Evolutionary conservation across 2,797 vertebrate species (phyloP).

Genomic region (Sciurus vulgaris): DNA sequence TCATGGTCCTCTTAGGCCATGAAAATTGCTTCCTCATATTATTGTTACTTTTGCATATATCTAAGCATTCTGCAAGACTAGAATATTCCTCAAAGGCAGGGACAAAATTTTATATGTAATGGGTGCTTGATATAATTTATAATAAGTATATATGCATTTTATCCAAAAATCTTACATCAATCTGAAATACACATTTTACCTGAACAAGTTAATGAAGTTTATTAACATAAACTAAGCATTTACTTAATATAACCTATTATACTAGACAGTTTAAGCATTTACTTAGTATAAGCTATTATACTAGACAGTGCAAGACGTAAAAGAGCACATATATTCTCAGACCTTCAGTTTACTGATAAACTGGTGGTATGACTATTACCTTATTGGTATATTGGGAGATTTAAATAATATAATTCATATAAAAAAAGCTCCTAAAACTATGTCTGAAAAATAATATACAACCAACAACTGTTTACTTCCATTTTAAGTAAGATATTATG

Average conservation of each 20-base stretch:
- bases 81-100: background rate
- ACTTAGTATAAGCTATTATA: background rate
- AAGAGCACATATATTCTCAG: slow-evolving; percentile 13
- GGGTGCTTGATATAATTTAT: background rate
- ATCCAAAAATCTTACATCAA: slow-evolving; percentile 27
- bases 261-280: background rate
- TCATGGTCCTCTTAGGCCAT: background rate
- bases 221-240: slow-evolving; percentile 16
- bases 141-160: slow-evolving; percentile 20
- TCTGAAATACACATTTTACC: background rate
- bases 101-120: slow-evolving; percentile 5
- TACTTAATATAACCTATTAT: background rate
- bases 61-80: background rate
- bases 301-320: background rate
- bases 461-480: background rate
- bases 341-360: slow-evolving; percentile 30
- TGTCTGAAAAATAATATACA: background rate
- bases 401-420: slow-evolving; percentile 36
- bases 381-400: background rate
- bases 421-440: slow-evolving; percentile 44
- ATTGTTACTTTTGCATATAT: background rate
- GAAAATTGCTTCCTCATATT: background rate
- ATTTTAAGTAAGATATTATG: slow-evolving; percentile 26
- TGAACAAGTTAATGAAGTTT: slow-evolving; percentile 12
- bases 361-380: background rate